phyloP scores from a whole-genome alignment of 2,113 vertebrate genomes.

The Xyrauchen texanus region DNA sequence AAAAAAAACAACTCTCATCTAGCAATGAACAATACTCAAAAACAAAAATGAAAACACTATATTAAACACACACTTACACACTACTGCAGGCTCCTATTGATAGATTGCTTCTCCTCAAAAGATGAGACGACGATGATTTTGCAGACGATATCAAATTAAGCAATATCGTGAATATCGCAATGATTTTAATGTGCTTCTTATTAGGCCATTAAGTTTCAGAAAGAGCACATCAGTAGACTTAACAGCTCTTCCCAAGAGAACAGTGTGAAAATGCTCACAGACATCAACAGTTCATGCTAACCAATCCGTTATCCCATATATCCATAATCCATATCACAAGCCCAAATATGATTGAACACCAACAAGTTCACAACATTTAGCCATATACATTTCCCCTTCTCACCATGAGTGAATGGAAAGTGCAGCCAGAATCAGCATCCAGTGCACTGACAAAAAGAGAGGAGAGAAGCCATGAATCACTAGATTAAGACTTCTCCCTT shows the following conservation, averaged over 20 bases:
- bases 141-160: too few species aligned
- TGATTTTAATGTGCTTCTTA: too few species aligned
- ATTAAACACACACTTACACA: too few species aligned
- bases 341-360: background rate
- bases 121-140: too few species aligned
- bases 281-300: constrained; percentile 2
- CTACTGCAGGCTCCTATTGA: too few species aligned
- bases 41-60: too few species aligned
- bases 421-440: background rate
- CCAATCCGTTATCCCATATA: background rate
- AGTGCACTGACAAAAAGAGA: background rate
- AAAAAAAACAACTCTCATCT: too few species aligned
- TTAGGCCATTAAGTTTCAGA: too few species aligned
- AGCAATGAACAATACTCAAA: too few species aligned
- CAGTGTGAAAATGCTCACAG: background rate
- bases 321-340: background rate
- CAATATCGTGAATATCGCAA: too few species aligned
- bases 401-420: background rate
- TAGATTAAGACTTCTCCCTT: background rate
- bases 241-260: background rate
- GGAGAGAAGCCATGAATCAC: background rate
- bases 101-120: too few species aligned
- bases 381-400: background rate
- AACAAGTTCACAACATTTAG: background rate
- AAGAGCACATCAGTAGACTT: too few species aligned